Percentiles rank a stretch among this genome's conserved stretches.
Conservation (phyloP, 2,888 invertebrate species). For the Achlya flavicornis region DNA sequence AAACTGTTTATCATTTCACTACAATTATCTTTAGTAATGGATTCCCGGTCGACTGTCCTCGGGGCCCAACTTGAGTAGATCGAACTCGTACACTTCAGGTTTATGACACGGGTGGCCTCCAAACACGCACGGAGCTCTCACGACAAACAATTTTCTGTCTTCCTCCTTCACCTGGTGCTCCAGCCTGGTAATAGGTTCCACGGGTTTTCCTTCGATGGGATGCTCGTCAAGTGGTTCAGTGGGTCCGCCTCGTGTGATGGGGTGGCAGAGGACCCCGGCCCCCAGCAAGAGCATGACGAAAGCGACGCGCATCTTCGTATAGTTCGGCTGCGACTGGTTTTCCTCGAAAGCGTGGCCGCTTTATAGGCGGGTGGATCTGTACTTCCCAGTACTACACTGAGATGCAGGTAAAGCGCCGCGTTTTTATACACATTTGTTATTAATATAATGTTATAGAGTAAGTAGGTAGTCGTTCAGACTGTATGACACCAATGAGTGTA, state of each 20-base stretch:
- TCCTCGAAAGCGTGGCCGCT: conserved; percentile 22
- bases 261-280: conserved; percentile 15
- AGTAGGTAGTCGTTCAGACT: not conserved
- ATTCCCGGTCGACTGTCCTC: not conserved
- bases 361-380: conserved; percentile 33
- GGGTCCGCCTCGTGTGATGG: not conserved
- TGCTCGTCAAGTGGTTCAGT: not conserved
- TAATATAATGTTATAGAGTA: not conserved
- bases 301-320: conserved; percentile 25
- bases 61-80: conserved; percentile 23
- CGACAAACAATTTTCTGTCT: conserved; percentile 23
- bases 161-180: not conserved
- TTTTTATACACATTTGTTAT: conserved; percentile 12
- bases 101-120: conserved; percentile 15
- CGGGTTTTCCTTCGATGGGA: not conserved
- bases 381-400: conserved; percentile 27
- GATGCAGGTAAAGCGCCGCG: conserved; percentile 20
- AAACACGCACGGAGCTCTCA: conserved; percentile 20
- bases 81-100: conserved; percentile 30
- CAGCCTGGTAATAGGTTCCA: not conserved
- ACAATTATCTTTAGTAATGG: not conserved
- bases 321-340: conserved; percentile 31
- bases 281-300: conserved; percentile 20
- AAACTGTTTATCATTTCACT: not conserved
- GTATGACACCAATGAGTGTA: not conserved